These are phyloP conservation scores for Heteropelma amictum DNA, from an alignment of 2,888 invertebrate species.

Conservation along the genomic window DNA sequence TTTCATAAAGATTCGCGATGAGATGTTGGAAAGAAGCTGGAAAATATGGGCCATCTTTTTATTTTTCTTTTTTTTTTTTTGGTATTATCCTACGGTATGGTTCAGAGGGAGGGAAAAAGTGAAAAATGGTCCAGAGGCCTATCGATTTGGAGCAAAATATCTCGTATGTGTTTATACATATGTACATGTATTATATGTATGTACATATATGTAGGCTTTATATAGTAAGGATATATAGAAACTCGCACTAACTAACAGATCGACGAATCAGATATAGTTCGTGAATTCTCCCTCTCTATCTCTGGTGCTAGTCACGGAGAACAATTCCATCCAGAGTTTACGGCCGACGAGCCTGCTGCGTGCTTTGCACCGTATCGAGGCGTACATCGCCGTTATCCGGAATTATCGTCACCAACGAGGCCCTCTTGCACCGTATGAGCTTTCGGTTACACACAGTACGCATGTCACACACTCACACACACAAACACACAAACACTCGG, in stretches of 20 bases:
- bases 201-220: background rate
- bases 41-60: no score
- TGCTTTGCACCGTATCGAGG: slow-evolving; percentile 55
- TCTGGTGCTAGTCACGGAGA: slow-evolving; percentile 48
- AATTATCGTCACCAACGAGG: slow-evolving; percentile 61
- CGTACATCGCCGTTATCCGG: slow-evolving; percentile 61
- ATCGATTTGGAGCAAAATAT: no score
- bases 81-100: no score
- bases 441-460: background rate
- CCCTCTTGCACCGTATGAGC: slow-evolving; percentile 28
- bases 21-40: no score
- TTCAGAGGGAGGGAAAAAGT: no score
- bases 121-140: no score
- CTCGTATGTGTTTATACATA: no score
- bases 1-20: no score
- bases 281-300: slow-evolving; percentile 8
- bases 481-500: no score
- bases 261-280: slow-evolving; percentile 19
- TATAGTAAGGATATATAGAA: background rate
- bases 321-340: slow-evolving; percentile 63
- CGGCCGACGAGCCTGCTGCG: slow-evolving; percentile 59
- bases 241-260: slow-evolving; percentile 10
- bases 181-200: no score
- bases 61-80: no score
- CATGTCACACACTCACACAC: background rate